Evolutionary conservation across 2,888 invertebrate genomes (phyloP), one percentile per base, ranked within the genome.

Genomic region (Griposia aprilina): DNA sequence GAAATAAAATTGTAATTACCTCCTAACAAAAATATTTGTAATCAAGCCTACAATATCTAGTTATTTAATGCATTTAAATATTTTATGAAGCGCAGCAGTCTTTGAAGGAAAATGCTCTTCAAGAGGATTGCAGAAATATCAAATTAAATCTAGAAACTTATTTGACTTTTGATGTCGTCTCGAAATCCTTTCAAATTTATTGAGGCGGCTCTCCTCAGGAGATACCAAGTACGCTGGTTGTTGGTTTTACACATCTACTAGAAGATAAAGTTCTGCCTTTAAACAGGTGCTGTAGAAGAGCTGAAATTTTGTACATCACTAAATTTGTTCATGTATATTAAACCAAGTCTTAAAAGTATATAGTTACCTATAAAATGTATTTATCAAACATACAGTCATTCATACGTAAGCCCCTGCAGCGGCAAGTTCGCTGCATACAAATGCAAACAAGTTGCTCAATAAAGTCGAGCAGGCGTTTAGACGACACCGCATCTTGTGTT

Each of bases 151-250:
- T 90, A 84, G 87, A 90, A 93, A 93, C 91, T 93, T 93, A 91
- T 92, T 92, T 91, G 90, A 91, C 90, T 90, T 86, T 89, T 89
- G 88, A 83, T 90, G 87, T 89, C 88, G 88, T 90, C 90, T 90
- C 88, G 85, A 92, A 93, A 92, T 92, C 91, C 91, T 92, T 92
- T 92, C 89, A 91, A 93, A 94, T 87, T 93, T 91, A 92, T 92
- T 92, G 91, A 91, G 90, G 90, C 87, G 90, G 90, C 84, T 91
- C 83, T 83, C 81, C 74, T 72, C 86, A 78, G 81, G 70, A 71
- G 73, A 71, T 62, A 60, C 74, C 52, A 59, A 17, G 36, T 81
- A 82, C 80, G 77, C 75, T 70, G 65, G 78, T 85, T 82, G 57
- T 59, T 75, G 76, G 80, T 84, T 83, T 85, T 84, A 82, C 73